Evolutionary conservation across 2,888 invertebrate genomes (phyloP), one percentile per base, ranked within the genome.

Genomic region (Spodoptera picta): DNA sequence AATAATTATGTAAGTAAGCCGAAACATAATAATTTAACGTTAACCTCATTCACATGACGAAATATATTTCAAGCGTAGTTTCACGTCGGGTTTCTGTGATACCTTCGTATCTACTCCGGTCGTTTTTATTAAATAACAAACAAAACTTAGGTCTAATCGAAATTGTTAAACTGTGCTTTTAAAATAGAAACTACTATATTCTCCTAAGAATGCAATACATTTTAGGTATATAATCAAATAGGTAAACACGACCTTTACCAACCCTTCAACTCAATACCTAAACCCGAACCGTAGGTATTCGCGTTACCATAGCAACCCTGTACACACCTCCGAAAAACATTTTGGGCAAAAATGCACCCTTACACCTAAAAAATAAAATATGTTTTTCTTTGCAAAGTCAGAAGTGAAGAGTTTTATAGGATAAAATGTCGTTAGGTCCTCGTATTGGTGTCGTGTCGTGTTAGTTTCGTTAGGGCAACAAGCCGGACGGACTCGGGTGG

Each of bases 391-490:
- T 59, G 52, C 19, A 27, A 5, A 19, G 45, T 23, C 12, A 57
- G 23, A 27, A 67, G 45, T 50, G 47, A 80, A 83, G 77, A 82
- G 80, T 83, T 81, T 36, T 36, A 36, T 36, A 60, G 68, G n/a
- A 44, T 75, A 79, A 85, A n/a, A 87, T 75, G 66, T 80, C 75
- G 87, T 88, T 87, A 86, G 79, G 71, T 77, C 61, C 69, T 65
- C 79, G 83, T 81, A 82, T 85, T 83, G 76, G 79, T 81, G 71
- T 80, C 82, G 80, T 75, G 66, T 77, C 79, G 77, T 71, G 80
- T 81, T 82, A 83, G 80, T 81, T 84, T 81, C 75, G 85, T 86
- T 83, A 85, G 68, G 66, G 68, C 85, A 85, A 87, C 84, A 79
- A 84, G 76, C 61, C 66, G 68, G 66, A 60, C 64, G 80, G 83